Conservation (phyloP, 2,888 invertebrate species). For the Platynereis dumerilii region DNA sequence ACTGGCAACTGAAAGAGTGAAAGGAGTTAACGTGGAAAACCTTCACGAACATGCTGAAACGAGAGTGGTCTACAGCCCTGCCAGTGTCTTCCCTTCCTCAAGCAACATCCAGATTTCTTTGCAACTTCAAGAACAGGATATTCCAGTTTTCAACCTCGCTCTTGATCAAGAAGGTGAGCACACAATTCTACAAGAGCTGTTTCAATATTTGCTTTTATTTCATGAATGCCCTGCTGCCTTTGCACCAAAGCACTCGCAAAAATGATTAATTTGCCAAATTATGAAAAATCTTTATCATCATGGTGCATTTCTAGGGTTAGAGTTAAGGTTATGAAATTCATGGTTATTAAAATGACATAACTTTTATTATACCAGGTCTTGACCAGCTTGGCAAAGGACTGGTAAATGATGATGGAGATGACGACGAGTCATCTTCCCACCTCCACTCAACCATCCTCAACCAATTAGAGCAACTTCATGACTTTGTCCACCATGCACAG, state of each 20-base stretch:
- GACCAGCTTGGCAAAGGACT: too few relatives aligned
- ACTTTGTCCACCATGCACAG: not conserved
- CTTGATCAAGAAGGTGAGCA: conserved; percentile 7
- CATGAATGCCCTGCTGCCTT: too few relatives aligned
- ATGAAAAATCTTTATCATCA: too few relatives aligned
- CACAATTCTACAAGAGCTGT: not conserved
- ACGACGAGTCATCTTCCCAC: not conserved
- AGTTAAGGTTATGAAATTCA: too few relatives aligned
- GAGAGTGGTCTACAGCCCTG: conserved; percentile 4
- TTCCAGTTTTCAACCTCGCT: not conserved
- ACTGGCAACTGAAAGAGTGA: not conserved
- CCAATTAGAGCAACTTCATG: not conserved
- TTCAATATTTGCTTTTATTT: too few relatives aligned
- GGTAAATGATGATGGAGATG: too few relatives aligned
- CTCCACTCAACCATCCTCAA: not conserved
- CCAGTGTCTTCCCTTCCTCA: not conserved
- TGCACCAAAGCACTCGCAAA: too few relatives aligned
- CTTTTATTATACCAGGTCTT: too few relatives aligned
- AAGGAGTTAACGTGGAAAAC: not conserved
- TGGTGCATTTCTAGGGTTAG: too few relatives aligned
- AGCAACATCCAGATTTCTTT: not conserved
- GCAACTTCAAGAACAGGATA: not conserved
- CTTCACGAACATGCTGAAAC: not conserved
- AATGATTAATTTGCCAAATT: too few relatives aligned
- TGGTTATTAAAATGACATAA: too few relatives aligned